Conservation (phyloP, 2,797 vertebrate species). For the Eutrigla gurnardus region DNA sequence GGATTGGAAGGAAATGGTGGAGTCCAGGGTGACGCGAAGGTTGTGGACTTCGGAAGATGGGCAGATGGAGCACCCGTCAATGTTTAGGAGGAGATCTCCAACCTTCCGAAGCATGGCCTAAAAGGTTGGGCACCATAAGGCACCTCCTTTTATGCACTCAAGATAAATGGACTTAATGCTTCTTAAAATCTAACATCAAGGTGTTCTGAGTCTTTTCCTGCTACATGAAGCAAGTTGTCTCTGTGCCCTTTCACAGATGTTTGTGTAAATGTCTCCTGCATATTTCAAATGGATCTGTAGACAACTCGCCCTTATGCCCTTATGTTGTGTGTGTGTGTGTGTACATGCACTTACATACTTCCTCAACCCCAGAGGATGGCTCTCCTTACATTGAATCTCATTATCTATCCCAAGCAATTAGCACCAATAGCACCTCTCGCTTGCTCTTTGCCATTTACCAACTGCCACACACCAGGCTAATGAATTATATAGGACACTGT, state of each 20-base stretch:
- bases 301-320: not conserved
- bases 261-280: not conserved
- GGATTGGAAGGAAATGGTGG: too few species aligned
- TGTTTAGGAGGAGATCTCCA: too few species aligned
- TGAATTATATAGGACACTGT: slow-evolving; percentile 61
- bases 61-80: too few species aligned
- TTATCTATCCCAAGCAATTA: slow-evolving; percentile 64
- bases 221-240: not conserved
- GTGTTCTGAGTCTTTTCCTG: not conserved
- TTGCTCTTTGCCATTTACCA: slow-evolving; percentile 45
- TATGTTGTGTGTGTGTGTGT: slow-evolving; percentile 7
- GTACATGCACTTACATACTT: not conserved
- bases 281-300: not conserved
- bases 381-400: slow-evolving; percentile 45
- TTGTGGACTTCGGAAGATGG: too few species aligned
- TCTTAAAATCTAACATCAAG: not conserved
- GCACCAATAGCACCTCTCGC: slow-evolving; percentile 40
- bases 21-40: too few species aligned
- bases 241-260: slow-evolving; percentile 13
- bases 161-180: not conserved
- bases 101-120: too few species aligned
- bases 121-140: too few species aligned
- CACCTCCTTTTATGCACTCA: not conserved
- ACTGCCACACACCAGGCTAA: slow-evolving; percentile 50
- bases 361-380: slow-evolving; percentile 13